Conservation (phyloP, 2,888 invertebrate species). For the Cheilosia vernalis region DNA sequence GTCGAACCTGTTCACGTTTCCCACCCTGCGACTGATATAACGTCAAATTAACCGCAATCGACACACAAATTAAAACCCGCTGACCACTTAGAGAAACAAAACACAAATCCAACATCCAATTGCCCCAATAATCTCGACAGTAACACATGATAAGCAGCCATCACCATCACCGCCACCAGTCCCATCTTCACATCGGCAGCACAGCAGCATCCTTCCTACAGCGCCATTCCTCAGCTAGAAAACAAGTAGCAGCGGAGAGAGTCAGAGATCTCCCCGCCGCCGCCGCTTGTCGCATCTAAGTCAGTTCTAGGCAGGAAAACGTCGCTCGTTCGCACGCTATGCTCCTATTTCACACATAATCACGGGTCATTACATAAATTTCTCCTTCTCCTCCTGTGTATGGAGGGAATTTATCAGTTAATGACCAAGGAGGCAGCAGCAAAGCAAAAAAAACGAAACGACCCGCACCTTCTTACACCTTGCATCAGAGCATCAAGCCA, state of each 20-base stretch:
- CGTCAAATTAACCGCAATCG: constrained; percentile 65
- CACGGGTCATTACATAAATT: constrained; percentile 74
- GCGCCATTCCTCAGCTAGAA: constrained; percentile 33
- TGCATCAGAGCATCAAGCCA: constrained; percentile 32
- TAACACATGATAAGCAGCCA: constrained; percentile 41
- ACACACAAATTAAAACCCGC: constrained; percentile 61
- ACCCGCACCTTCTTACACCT: constrained; percentile 52
- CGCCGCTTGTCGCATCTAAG: background rate
- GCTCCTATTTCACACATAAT: constrained; percentile 74
- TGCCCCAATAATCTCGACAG: constrained; percentile 61
- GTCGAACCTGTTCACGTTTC: background rate
- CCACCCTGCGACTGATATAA: background rate
- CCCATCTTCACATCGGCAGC: constrained; percentile 35
- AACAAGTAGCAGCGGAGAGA: constrained; percentile 33
- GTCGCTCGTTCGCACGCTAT: constrained; percentile 71
- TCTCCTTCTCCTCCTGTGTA: constrained; percentile 59
- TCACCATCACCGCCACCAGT: constrained; percentile 6
- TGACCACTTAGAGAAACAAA: constrained; percentile 42
- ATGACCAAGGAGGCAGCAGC: constrained; percentile 13
- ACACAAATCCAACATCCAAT: constrained; percentile 49
- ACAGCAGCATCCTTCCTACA: constrained; percentile 15
- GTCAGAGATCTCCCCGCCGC: background rate
- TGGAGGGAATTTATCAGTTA: constrained; percentile 60
- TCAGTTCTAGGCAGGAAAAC: constrained; percentile 14
- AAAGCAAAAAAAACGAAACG: background rate